Conservation (phyloP, 1,140 invertebrate genomes). For the Episyrphus balteatus region DNA sequence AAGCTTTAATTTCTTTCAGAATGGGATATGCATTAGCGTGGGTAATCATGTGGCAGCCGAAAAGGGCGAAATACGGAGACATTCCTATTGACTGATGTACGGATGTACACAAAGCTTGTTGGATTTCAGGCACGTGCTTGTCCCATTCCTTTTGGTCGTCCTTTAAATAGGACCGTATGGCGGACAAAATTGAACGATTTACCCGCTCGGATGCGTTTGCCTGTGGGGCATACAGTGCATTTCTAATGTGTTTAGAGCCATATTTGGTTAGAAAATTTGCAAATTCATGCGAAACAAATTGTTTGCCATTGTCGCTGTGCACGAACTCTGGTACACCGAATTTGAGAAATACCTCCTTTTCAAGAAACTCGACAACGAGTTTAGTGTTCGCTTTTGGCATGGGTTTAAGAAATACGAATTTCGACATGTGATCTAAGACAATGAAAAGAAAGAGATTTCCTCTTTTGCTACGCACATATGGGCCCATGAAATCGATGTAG, state of each 20-base stretch:
- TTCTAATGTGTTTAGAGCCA: conserved; percentile 9
- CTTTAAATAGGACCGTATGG: not conserved
- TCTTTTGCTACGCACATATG: conserved; percentile 4
- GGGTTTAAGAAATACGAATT: conserved; percentile 6
- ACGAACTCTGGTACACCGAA: conserved; percentile 13
- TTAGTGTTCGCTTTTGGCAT: conserved; percentile 5
- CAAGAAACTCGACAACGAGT: conserved; percentile 2
- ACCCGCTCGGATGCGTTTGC: conserved; percentile 1
- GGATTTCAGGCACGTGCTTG: conserved; percentile 1
- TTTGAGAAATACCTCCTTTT: conserved; percentile 8
- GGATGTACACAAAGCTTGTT: conserved; percentile 2
- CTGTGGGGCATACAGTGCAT: conserved; percentile 6
- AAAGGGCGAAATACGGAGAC: conserved; percentile 7
- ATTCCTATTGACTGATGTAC: conserved; percentile 3
- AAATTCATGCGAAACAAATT: conserved; percentile 14
- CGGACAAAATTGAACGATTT: not conserved
- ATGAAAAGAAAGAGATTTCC: conserved; percentile 8
- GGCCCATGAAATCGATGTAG: conserved; percentile 7
- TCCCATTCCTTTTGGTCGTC: conserved; percentile 10
- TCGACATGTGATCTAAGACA: conserved; percentile 9
- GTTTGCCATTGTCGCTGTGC: conserved; percentile 15
- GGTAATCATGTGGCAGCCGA: conserved; percentile 7
- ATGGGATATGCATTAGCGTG: not conserved
- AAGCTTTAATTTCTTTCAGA: not conserved
- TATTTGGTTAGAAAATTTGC: conserved; percentile 6